Conservation (phyloP, 2,113 vertebrate species). For the Sceloporus tristichus region DNA sequence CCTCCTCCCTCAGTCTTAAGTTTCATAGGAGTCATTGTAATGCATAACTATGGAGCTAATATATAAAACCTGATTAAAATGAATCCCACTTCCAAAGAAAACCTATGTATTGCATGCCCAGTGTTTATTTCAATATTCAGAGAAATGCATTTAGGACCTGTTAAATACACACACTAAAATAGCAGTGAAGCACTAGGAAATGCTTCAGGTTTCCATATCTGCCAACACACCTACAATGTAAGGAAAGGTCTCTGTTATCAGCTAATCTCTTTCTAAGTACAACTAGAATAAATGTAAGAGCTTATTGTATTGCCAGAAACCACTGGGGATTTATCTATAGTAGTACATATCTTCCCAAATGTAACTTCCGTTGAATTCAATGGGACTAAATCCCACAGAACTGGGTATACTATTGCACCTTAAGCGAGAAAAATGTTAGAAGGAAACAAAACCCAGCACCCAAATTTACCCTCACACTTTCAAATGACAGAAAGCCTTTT, state of each 20-base stretch:
- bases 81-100: no score
- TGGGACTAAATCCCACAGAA: neutral
- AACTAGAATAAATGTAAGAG: neutral
- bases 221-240: neutral
- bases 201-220: conserved; percentile 30
- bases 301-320: neutral
- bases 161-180: conserved; percentile 35
- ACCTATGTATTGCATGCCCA: neutral
- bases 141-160: conserved; percentile 30
- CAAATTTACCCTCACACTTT: neutral
- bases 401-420: neutral
- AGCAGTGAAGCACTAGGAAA: neutral
- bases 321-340: neutral
- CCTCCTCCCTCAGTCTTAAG: conserved; percentile 42
- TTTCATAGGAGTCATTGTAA: conserved; percentile 37
- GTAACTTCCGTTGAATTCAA: neutral
- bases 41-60: neutral
- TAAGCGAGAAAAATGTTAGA: neutral
- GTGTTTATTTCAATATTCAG: conserved; percentile 38
- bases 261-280: neutral
- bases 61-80: conserved; percentile 16
- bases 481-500: neutral
- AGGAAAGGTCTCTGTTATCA: neutral
- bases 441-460: neutral
- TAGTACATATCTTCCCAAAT: no score